A percentile compares a stretch with the other conserved stretches of the same genome.
phyloP scores from a whole-genome alignment of 2,113 vertebrate genomes.

The Microtus pennsylvanicus region DNA sequence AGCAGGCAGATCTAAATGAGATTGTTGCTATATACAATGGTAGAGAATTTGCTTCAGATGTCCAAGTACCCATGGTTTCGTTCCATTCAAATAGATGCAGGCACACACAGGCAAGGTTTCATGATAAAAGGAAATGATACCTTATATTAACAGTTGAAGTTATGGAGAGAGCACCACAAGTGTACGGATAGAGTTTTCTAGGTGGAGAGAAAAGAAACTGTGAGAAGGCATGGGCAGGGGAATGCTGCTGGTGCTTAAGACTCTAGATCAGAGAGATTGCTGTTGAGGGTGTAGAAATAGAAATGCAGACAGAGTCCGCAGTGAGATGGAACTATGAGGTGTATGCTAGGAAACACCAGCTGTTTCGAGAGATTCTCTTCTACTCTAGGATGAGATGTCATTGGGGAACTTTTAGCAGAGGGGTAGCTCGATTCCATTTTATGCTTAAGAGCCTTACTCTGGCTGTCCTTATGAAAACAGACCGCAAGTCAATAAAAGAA shows the following conservation, averaged over 20 bases:
- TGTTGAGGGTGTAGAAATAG: not conserved
- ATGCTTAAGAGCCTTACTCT: conserved; percentile 22
- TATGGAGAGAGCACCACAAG: not conserved
- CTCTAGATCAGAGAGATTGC: not conserved
- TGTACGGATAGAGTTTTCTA: not conserved
- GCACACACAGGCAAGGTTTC: not conserved
- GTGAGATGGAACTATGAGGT: not conserved
- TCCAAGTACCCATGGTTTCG: too few species aligned
- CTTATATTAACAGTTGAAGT: not conserved
- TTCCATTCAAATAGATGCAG: not conserved
- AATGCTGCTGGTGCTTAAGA: not conserved
- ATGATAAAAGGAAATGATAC: not conserved
- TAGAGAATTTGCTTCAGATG: not conserved
- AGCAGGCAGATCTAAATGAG: not conserved
- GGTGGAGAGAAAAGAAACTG: not conserved
- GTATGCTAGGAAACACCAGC: not conserved
- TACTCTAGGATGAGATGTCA: not conserved
- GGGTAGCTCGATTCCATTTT: not conserved
- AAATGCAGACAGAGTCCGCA: not conserved
- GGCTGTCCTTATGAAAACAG: conserved; percentile 55
- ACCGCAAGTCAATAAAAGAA: not conserved
- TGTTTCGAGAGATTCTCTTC: not conserved
- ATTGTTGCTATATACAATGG: not conserved
- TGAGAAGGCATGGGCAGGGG: not conserved
- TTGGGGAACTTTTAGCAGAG: conserved; percentile 17